A percentile compares a stretch with the other conserved stretches of the same genome.
Evolutionary conservation across 1,140 invertebrate genomes (phyloP).

Genomic region (Drosophila mayri): DNA sequence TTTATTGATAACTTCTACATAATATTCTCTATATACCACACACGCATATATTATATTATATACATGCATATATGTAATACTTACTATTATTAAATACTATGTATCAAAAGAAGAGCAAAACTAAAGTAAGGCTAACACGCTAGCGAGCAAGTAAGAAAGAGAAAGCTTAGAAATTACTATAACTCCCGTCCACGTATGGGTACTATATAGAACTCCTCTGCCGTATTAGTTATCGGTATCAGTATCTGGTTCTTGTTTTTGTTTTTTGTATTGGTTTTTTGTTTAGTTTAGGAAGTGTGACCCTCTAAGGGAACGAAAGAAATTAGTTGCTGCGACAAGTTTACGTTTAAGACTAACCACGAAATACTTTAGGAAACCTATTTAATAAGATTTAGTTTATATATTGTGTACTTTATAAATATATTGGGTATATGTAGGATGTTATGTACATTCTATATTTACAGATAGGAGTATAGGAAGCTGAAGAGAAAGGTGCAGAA

Average conservation of each 20-base stretch:
- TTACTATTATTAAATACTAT: constrained; percentile 55
- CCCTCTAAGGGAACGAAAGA: constrained; percentile 29
- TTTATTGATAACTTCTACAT: constrained; percentile 69
- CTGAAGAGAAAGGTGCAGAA: constrained; percentile 5
- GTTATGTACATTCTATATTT: too few species aligned
- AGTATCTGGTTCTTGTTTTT: constrained; percentile 17
- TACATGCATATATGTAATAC: constrained; percentile 54
- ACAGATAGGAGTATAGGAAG: constrained; percentile 3
- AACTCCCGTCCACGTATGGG: too few species aligned
- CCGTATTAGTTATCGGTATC: constrained; percentile 23
- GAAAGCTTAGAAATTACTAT: constrained; percentile 68
- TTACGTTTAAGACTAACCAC: constrained; percentile 66
- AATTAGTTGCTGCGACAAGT: constrained; percentile 47
- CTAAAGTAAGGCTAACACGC: constrained; percentile 19
- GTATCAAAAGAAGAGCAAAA: constrained; percentile 32
- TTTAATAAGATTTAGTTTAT: constrained; percentile 72
- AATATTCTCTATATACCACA: constrained; percentile 45
- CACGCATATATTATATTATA: constrained; percentile 33
- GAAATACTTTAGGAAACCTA: constrained; percentile 80
- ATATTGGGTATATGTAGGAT: constrained; percentile 27
- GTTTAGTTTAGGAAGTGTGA: constrained; percentile 44
- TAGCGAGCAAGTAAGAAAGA: constrained; percentile 42
- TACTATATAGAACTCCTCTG: constrained; percentile 5
- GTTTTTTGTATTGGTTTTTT: too few species aligned
- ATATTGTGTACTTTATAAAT: constrained; percentile 39